Evolutionary conservation across 2,797 vertebrate species (phyloP).

Genomic region (Tachyglossus aculeatus): DNA sequence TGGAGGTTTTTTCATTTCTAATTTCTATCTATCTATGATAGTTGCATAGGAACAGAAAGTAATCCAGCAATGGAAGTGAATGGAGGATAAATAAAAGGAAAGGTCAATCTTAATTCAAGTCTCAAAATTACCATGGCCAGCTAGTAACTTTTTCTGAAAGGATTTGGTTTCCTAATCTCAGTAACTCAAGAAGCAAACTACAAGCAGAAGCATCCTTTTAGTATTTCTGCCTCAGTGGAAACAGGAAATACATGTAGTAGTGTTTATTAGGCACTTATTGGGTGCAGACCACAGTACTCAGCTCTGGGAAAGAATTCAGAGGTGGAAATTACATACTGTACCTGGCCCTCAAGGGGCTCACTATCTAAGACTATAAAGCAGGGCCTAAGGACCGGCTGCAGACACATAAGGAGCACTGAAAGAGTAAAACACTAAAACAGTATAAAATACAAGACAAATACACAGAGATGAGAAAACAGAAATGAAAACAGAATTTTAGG

Average conservation of each 20-base stretch:
- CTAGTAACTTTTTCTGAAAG: neutral
- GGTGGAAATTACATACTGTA: too few species aligned
- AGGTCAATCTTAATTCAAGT: neutral
- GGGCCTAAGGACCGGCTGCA: too few species aligned
- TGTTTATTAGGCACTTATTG: too few species aligned
- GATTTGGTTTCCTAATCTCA: slow-evolving; percentile 12
- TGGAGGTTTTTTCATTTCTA: neutral
- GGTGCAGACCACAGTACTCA: too few species aligned
- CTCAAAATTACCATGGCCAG: slow-evolving; percentile 19
- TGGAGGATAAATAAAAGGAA: neutral
- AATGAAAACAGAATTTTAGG: too few species aligned
- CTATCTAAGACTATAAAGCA: too few species aligned
- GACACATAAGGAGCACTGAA: too few species aligned
- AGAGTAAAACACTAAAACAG: too few species aligned
- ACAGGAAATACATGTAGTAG: slow-evolving; percentile 20
- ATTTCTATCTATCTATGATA: neutral
- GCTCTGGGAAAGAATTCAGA: too few species aligned
- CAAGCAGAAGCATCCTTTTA: slow-evolving; percentile 19
- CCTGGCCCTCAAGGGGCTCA: too few species aligned
- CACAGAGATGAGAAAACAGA: too few species aligned
- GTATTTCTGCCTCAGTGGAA: slow-evolving; percentile 4
- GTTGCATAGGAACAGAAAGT: neutral
- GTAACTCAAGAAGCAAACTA: slow-evolving; percentile 5
- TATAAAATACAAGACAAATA: too few species aligned
- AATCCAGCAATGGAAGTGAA: neutral